Percentiles rank a stretch among this genome's conserved stretches.
Conservation (phyloP, 92 coral and sea anemone genomes). For the Blastomussa wellsi region DNA sequence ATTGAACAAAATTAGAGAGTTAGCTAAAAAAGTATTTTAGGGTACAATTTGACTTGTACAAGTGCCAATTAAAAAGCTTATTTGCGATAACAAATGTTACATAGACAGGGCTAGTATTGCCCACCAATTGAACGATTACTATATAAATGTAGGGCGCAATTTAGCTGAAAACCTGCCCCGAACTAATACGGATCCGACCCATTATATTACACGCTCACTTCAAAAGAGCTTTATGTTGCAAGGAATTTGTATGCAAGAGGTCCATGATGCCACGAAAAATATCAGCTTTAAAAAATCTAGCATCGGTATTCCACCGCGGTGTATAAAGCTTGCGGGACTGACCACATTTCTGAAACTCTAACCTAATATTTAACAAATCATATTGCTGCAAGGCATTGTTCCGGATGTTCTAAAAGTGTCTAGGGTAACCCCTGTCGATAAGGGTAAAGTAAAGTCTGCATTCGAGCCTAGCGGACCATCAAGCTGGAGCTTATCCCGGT, state of each 20-base stretch:
- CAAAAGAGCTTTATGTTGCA: constrained; percentile 41
- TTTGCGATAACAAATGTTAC: constrained; percentile 50
- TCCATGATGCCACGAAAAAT: constrained; percentile 23
- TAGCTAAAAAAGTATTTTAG: too few species aligned
- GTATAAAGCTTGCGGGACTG: too few species aligned
- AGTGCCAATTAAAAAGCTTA: too few species aligned
- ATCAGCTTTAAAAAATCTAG: constrained; percentile 41
- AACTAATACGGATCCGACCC: constrained; percentile 31
- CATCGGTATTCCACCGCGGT: constrained; percentile 21
- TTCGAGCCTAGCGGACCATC: neutral
- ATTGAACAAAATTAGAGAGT: too few species aligned
- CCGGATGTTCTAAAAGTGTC: constrained; percentile 50
- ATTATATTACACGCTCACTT: neutral
- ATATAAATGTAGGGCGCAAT: constrained; percentile 54
- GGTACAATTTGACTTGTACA: too few species aligned
- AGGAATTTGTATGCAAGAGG: constrained; percentile 50
- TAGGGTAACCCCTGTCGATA: constrained; percentile 54
- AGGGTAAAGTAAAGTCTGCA: constrained; percentile 7
- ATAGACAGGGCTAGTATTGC: constrained; percentile 52
- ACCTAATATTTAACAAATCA: too few species aligned
- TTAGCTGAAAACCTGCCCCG: constrained; percentile 54
- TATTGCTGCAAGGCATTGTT: constrained; percentile 23
- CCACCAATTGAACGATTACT: constrained; percentile 53
- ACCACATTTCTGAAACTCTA: too few species aligned
- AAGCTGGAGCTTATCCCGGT: neutral